These are phyloP conservation scores for Trissonchulus latispiculum DNA, from an alignment of 2,888 invertebrate species.

Conservation along the genomic window DNA sequence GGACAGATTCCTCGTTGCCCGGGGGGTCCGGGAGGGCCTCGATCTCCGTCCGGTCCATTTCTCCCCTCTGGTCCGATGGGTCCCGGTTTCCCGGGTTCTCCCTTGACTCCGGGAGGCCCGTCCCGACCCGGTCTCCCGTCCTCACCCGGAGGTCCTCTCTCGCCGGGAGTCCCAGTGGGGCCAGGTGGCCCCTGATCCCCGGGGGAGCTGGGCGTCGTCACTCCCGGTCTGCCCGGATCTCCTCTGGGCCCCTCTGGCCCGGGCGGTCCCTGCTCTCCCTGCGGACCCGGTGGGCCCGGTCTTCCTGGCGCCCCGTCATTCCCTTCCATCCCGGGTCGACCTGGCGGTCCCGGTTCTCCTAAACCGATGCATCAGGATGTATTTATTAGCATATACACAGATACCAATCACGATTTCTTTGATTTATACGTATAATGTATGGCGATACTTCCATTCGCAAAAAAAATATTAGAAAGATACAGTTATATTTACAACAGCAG, in stretches of 20 bases:
- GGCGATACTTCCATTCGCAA: no score
- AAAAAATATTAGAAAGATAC: no score
- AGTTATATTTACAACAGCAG: no score
- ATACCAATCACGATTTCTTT: no score
- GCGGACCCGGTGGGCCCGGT: not conserved
- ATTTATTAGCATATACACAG: no score
- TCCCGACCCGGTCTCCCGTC: not conserved
- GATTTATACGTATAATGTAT: no score
- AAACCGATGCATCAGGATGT: not conserved
- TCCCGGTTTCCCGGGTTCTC: constrained; percentile 34
- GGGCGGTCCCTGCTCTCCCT: not conserved
- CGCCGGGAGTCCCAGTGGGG: not conserved
- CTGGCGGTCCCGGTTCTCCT: not conserved
- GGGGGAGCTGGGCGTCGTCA: not conserved
- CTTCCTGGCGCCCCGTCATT: not conserved
- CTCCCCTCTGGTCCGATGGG: constrained; percentile 23
- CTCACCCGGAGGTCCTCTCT: not conserved
- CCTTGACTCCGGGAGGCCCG: constrained; percentile 14
- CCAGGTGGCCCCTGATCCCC: not conserved
- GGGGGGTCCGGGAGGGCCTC: constrained; percentile 31
- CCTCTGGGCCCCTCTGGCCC: not conserved
- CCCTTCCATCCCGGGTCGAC: not conserved
- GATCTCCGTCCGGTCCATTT: constrained; percentile 28
- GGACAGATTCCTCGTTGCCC: constrained; percentile 34
- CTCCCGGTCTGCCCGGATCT: not conserved